Percentiles rank a stretch among this genome's conserved stretches.
phyloP scores from a whole-genome alignment of 2,797 vertebrate genomes.

The Siniperca scherzeri region DNA sequence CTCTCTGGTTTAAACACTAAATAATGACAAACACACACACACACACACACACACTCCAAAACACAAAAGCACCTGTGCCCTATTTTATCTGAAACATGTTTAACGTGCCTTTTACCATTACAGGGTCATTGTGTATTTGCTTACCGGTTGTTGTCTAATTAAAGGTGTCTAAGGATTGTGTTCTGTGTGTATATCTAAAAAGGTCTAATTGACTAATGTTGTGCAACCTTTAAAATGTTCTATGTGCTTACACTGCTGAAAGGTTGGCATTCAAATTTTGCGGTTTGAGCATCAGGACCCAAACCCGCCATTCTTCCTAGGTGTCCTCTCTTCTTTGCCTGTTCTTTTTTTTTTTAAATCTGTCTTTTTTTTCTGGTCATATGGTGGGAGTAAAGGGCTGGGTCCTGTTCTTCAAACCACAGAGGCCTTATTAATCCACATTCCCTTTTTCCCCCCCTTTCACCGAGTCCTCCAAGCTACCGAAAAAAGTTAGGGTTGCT shows the following conservation, averaged over 20 bases:
- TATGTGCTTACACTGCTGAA: constrained; percentile 31
- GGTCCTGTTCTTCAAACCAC: constrained; percentile 81
- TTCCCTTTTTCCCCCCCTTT: constrained; percentile 35
- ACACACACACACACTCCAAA: neutral
- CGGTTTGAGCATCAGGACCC: constrained; percentile 75
- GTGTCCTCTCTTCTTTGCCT: constrained; percentile 64
- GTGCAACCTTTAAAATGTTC: constrained; percentile 23
- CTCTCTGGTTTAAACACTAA: constrained; percentile 62
- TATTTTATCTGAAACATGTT: constrained; percentile 60
- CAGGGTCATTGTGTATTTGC: constrained; percentile 59
- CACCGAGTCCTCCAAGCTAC: neutral
- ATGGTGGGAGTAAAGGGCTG: constrained; percentile 42
- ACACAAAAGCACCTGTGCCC: constrained; percentile 42
- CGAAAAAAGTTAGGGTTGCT: constrained; percentile 28
- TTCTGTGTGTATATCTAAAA: constrained; percentile 50
- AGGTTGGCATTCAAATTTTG: constrained; percentile 27
- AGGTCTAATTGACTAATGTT: constrained; percentile 29
- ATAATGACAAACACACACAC: constrained; percentile 48
- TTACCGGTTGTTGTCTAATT: constrained; percentile 49
- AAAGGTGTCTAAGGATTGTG: constrained; percentile 56
- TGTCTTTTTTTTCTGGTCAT: constrained; percentile 55
- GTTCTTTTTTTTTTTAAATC: constrained; percentile 47
- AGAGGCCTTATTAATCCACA: constrained; percentile 60
- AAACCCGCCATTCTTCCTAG: constrained; percentile 38
- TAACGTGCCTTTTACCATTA: constrained; percentile 69